Conservation (phyloP, 2,797 vertebrate genomes). For the Hyperoplus lanceolatus region DNA sequence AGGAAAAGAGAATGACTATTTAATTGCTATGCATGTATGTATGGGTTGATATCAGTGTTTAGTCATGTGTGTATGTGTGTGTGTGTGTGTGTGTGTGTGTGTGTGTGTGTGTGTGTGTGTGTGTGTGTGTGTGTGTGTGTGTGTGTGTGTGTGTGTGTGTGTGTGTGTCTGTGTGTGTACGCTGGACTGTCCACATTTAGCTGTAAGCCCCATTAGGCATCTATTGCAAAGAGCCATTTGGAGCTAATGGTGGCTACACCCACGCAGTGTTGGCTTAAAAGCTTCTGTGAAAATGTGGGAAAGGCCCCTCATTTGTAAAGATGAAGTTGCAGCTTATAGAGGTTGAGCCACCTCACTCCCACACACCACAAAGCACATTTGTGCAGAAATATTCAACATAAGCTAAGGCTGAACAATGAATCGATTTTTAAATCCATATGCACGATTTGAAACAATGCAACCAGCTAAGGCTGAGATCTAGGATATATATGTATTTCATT, state of each 20-base stretch:
- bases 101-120: constrained; percentile 3
- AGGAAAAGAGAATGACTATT: constrained; percentile 20
- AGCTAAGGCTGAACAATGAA: neutral
- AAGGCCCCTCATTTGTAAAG: constrained; percentile 54
- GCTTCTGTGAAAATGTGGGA: constrained; percentile 54
- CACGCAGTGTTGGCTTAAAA: constrained; percentile 62
- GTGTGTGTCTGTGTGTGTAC: constrained; percentile 6
- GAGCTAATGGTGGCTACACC: constrained; percentile 58
- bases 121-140: neutral
- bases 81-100: constrained; percentile 2
- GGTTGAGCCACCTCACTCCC: constrained; percentile 43
- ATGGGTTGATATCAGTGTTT: constrained; percentile 19
- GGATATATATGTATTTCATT: too few species aligned
- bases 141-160: neutral
- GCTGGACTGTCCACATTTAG: constrained; percentile 9
- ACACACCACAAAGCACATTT: constrained; percentile 53
- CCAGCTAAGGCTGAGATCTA: too few species aligned
- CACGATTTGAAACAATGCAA: too few species aligned
- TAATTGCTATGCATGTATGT: constrained; percentile 37
- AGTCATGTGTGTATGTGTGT: neutral
- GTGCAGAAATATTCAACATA: constrained; percentile 32
- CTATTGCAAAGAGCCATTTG: constrained; percentile 50
- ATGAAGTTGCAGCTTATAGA: constrained; percentile 19
- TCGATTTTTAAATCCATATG: too few species aligned
- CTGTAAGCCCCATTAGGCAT: constrained; percentile 31